Conservation (phyloP, 1,140 invertebrate species). For the Carposina sasakii region DNA sequence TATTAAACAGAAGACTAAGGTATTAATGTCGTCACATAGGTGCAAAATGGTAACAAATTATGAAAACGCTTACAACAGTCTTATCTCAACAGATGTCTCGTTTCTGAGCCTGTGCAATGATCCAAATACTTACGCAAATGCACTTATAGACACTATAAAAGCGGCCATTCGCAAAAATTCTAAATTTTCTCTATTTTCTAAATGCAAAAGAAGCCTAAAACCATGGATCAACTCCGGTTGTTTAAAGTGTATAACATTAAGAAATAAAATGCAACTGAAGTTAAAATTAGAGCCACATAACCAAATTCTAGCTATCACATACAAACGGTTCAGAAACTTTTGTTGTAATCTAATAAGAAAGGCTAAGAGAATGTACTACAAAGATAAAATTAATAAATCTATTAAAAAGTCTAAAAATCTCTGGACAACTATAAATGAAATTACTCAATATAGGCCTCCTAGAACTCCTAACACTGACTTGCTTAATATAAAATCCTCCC, state of each 20-base stretch:
- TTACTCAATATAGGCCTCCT: slow-evolving; percentile 10
- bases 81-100: background rate
- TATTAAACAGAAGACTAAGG: background rate
- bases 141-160: background rate
- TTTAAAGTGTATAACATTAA: background rate
- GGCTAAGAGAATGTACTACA: slow-evolving; percentile 15
- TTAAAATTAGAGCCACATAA: background rate
- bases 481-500: background rate
- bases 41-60: slow-evolving; percentile 1
- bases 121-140: background rate
- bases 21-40: background rate
- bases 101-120: background rate
- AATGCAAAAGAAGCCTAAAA: slow-evolving; percentile 10
- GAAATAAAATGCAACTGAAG: slow-evolving; percentile 1
- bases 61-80: background rate
- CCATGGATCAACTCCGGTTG: slow-evolving; percentile 6
- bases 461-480: slow-evolving; percentile 1
- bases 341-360: slow-evolving; percentile 14
- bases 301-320: background rate
- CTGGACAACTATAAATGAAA: slow-evolving; percentile 9
- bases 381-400: slow-evolving; percentile 2
- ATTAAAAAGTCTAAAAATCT: slow-evolving; percentile 8
- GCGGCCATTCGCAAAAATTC: background rate
- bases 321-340: background rate
- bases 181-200: background rate